Evolutionary conservation across 2,888 invertebrate genomes (phyloP).

Genomic region (Bursaphelenchus okinawaensis): DNA sequence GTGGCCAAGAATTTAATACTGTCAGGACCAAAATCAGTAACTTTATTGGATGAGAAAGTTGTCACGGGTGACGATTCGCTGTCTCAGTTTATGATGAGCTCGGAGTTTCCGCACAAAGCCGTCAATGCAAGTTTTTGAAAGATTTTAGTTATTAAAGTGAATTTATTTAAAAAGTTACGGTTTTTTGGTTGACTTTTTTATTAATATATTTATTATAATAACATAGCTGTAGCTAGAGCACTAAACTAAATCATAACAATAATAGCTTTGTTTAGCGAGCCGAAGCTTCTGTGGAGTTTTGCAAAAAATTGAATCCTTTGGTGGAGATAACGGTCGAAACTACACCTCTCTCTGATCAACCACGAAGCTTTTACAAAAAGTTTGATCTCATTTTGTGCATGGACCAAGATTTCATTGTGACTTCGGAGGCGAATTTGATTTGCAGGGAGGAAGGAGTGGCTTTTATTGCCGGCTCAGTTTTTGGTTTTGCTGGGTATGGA

Average conservation of each 20-base stretch:
- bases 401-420: conserved; percentile 67
- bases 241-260: no score
- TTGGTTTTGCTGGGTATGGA: conserved; percentile 81
- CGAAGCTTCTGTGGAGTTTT: conserved; percentile 72
- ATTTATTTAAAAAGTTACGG: neutral
- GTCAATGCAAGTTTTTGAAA: neutral
- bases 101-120: neutral
- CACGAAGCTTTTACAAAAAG: conserved; percentile 67
- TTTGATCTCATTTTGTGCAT: conserved; percentile 81
- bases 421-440: conserved; percentile 33
- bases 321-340: conserved; percentile 69
- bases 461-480: conserved; percentile 80
- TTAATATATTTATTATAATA: no score
- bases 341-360: neutral
- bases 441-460: conserved; percentile 37
- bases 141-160: neutral
- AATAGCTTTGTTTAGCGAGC: conserved; percentile 77
- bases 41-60: conserved; percentile 54
- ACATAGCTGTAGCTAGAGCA: no score
- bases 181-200: neutral
- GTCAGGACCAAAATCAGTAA: conserved; percentile 73
- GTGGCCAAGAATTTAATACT: conserved; percentile 85
- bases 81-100: conserved; percentile 2
- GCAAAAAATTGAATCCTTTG: conserved; percentile 84
- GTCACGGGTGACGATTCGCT: conserved; percentile 8